Conservation (phyloP, 2,113 vertebrate genomes). For the Pterocles burchelli region DNA sequence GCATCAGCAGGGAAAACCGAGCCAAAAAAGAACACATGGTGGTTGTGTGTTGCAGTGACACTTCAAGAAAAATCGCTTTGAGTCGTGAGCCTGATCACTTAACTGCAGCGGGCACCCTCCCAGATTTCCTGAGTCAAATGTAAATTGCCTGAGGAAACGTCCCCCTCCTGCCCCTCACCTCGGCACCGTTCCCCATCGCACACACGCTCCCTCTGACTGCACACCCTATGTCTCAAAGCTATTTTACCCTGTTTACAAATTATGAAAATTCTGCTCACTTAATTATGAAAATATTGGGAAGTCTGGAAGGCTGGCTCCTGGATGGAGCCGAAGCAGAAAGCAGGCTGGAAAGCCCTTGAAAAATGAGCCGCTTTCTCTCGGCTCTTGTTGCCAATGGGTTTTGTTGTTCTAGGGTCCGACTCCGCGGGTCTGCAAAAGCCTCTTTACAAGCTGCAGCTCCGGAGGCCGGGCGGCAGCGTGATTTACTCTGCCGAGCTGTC, state of each 20-base stretch:
- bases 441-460: not conserved
- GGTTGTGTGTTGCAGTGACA: slow-evolving; percentile 71
- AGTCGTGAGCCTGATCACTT: slow-evolving; percentile 63
- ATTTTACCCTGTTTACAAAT: slow-evolving; percentile 72
- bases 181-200: not conserved
- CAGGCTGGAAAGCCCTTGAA: slow-evolving; percentile 42
- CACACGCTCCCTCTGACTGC: slow-evolving; percentile 37
- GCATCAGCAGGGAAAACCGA: not conserved
- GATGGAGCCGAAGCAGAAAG: slow-evolving; percentile 9
- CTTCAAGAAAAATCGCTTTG: slow-evolving; percentile 75
- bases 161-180: not conserved
- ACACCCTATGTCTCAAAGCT: slow-evolving; percentile 49
- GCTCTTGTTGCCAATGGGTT: not conserved
- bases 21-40: slow-evolving; percentile 73
- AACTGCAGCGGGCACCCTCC: slow-evolving; percentile 61
- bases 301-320: slow-evolving; percentile 40
- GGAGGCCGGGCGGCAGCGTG: not conserved
- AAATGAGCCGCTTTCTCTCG: slow-evolving; percentile 48
- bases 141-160: slow-evolving; percentile 62
- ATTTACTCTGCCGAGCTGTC: not conserved
- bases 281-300: slow-evolving; percentile 72
- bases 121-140: slow-evolving; percentile 63
- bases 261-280: slow-evolving; percentile 58
- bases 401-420: not conserved
- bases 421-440: not conserved